Conservation (phyloP, 2,113 vertebrate genomes). For the Neogale vison region DNA sequence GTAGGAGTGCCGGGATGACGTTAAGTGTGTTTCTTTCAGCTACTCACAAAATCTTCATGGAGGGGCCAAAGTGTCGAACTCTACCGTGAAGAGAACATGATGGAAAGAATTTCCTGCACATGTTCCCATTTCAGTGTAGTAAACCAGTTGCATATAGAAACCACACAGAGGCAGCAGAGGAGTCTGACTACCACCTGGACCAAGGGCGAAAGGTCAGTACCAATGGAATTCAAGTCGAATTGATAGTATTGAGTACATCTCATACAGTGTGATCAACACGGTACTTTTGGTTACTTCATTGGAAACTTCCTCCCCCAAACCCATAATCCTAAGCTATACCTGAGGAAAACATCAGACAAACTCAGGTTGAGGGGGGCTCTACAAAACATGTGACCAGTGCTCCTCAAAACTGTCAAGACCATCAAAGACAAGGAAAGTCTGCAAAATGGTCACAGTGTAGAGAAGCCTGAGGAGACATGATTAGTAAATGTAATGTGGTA, state of each 20-base stretch:
- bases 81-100: neutral
- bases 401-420: neutral
- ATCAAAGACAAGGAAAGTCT: neutral
- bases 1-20: neutral
- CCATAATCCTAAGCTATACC: neutral
- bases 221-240: neutral
- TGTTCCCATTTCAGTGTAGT: neutral
- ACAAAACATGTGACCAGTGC: neutral
- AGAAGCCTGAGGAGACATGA: neutral
- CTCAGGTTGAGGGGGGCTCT: neutral
- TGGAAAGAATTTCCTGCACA: neutral
- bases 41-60: neutral
- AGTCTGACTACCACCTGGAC: too few relatives aligned
- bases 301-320: neutral
- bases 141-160: neutral
- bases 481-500: neutral
- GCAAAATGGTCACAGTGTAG: neutral
- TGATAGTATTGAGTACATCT: rapidly evolving
- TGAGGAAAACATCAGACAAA: neutral
- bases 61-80: neutral
- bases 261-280: neutral
- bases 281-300: neutral
- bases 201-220: neutral
- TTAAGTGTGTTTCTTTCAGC: neutral
- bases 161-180: neutral